phyloP scores from a whole-genome alignment of 2,113 vertebrate genomes.

The Corythaixoides concolor region DNA sequence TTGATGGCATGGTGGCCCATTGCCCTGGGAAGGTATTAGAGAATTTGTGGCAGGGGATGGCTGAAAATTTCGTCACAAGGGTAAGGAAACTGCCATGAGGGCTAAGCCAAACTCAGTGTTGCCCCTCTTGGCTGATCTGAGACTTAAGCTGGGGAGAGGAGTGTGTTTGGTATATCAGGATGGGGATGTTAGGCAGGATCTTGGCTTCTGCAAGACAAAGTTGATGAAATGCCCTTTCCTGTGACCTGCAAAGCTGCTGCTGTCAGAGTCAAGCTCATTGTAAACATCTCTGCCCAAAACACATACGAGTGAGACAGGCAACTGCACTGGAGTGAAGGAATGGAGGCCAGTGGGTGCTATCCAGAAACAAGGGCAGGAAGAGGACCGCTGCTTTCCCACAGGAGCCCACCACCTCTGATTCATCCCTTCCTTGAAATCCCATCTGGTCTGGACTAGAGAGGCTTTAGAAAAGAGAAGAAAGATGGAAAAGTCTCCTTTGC shows the following conservation, averaged over 20 bases:
- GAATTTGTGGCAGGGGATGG: not conserved
- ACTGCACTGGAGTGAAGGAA: not conserved
- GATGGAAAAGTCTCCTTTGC: not conserved
- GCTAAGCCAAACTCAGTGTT: not conserved
- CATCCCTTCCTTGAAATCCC: not conserved
- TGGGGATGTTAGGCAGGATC: not conserved
- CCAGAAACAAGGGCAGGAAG: not conserved
- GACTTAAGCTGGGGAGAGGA: not conserved
- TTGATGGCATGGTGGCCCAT: not conserved
- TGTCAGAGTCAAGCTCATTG: not conserved
- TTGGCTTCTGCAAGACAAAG: not conserved
- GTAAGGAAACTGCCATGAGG: not conserved
- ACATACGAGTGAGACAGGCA: rapidly evolving
- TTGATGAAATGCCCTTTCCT: not conserved
- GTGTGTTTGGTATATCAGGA: not conserved
- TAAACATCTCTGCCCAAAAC: not conserved
- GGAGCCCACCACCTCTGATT: not conserved
- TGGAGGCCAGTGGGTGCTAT: rapidly evolving
- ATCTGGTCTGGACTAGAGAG: not conserved
- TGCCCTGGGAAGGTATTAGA: not conserved
- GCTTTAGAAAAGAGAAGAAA: not conserved
- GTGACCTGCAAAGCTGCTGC: not conserved
- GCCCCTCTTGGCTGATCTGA: not conserved
- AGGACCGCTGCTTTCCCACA: not conserved
- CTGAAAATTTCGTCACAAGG: not conserved